phyloP scores from a whole-genome alignment of 2,888 invertebrate species.

The Nesidiocoris tenuis region DNA sequence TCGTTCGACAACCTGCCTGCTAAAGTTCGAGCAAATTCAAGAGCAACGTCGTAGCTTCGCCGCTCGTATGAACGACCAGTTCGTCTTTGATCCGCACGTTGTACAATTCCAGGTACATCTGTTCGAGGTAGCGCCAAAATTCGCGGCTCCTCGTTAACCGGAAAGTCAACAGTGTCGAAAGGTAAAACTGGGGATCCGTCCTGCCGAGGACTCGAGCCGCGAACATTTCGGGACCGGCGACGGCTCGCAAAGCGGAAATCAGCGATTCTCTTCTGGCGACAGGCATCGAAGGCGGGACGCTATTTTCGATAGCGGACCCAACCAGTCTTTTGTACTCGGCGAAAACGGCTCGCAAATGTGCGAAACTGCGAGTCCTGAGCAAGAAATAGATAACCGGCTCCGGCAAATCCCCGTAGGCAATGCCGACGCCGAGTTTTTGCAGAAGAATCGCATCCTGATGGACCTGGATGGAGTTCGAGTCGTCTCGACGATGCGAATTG shows the following conservation, averaged over 20 bases:
- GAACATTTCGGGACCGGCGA: background rate
- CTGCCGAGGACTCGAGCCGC: constrained; percentile 22
- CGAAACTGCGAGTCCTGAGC: constrained; percentile 21
- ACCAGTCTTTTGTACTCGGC: constrained; percentile 20
- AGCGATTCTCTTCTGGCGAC: background rate
- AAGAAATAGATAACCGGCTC: constrained; percentile 21
- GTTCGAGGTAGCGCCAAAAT: constrained; percentile 23
- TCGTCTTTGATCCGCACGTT: constrained; percentile 28
- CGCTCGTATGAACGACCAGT: constrained; percentile 9
- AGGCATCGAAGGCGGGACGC: constrained; percentile 25
- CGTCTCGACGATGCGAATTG: constrained; percentile 17
- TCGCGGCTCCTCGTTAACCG: constrained; percentile 27
- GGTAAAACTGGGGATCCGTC: background rate
- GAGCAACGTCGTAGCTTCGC: constrained; percentile 16
- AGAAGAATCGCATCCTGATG: constrained; percentile 18
- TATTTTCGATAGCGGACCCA: background rate
- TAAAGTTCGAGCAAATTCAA: constrained; percentile 16
- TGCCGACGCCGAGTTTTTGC: constrained; percentile 26
- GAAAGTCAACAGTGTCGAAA: constrained; percentile 14
- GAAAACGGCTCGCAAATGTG: constrained; percentile 25
- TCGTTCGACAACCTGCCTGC: no score
- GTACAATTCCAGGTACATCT: constrained; percentile 18
- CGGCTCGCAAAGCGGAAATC: background rate
- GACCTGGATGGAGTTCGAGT: constrained; percentile 13
- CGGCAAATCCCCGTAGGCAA: constrained; percentile 9